Evolutionary conservation across 37 sponge, comb jelly and placozoan genomes (phyloP).

Genomic region (Ephydatia muelleri): DNA sequence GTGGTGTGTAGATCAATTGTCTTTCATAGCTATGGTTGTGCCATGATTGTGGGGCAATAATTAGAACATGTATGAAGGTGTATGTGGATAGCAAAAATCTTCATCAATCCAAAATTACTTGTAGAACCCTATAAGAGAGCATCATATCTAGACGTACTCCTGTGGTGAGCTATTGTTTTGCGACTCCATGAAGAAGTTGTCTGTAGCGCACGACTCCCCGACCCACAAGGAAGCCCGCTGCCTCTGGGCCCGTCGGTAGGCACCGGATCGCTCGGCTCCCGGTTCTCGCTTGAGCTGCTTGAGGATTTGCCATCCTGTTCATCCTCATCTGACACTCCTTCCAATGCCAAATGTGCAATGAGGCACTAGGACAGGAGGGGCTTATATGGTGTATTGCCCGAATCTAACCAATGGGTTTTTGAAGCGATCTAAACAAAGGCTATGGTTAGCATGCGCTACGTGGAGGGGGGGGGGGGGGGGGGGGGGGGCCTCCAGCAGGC

Average conservation of each 20-base stretch:
- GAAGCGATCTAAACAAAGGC: neutral
- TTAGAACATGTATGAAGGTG: no score
- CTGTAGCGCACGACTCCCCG: neutral
- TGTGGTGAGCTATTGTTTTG: no score
- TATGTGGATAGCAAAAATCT: no score
- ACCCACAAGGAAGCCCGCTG: neutral
- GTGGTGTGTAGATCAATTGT: no score
- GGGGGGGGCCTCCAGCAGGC: neutral
- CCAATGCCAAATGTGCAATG: neutral
- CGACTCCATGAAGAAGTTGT: no score
- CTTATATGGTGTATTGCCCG: constrained; percentile 1
- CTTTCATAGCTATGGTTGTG: no score
- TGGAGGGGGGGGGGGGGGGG: no score
- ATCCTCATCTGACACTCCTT: neutral
- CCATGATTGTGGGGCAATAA: no score
- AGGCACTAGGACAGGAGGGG: neutral
- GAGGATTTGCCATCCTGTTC: neutral
- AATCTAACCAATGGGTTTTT: neutral
- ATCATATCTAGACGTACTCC: no score
- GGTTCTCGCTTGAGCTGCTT: neutral
- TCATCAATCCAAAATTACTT: no score
- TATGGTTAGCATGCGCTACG: neutral
- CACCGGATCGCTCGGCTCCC: neutral
- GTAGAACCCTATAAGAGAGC: no score
- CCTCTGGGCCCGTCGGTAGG: neutral